phyloP scores from a whole-genome alignment of 2,797 vertebrate species.

The Dallia pectoralis region DNA sequence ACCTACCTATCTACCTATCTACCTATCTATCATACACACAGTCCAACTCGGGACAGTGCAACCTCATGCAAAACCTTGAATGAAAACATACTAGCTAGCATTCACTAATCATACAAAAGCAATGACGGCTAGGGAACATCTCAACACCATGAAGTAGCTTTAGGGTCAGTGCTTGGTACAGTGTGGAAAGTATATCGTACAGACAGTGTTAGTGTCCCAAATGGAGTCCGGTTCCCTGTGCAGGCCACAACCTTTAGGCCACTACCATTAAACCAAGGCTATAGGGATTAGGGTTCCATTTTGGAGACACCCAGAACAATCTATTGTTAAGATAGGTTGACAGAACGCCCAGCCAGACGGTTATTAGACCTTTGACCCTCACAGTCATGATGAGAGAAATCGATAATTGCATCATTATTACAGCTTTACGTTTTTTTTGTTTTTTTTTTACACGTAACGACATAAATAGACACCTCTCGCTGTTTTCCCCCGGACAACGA shows the following conservation, averaged over 20 bases:
- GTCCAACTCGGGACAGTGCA: constrained; percentile 56
- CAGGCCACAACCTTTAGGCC: background rate
- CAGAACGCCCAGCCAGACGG: constrained; percentile 66
- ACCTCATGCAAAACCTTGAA: constrained; percentile 68
- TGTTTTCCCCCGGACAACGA: constrained; percentile 54
- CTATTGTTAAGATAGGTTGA: constrained; percentile 7
- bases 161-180: constrained; percentile 42
- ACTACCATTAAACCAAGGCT: background rate
- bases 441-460: constrained; percentile 73
- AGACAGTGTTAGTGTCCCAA: constrained; percentile 37
- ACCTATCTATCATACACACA: constrained; percentile 19
- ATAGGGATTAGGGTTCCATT: background rate
- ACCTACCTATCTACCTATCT: background rate
- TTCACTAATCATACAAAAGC: constrained; percentile 62
- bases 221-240: background rate
- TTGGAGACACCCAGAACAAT: background rate
- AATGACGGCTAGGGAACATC: constrained; percentile 44
- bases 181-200: constrained; percentile 58
- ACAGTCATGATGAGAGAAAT: constrained; percentile 65
- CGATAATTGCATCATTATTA: constrained; percentile 54
- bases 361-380: constrained; percentile 38
- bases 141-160: constrained; percentile 37
- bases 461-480: constrained; percentile 74
- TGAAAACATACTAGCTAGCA: constrained; percentile 35
- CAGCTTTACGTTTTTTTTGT: constrained; percentile 55